Percentiles rank a stretch among this genome's conserved stretches.
phyloP scores from a whole-genome alignment of 2,888 invertebrate species.

The Sericinus montela region DNA sequence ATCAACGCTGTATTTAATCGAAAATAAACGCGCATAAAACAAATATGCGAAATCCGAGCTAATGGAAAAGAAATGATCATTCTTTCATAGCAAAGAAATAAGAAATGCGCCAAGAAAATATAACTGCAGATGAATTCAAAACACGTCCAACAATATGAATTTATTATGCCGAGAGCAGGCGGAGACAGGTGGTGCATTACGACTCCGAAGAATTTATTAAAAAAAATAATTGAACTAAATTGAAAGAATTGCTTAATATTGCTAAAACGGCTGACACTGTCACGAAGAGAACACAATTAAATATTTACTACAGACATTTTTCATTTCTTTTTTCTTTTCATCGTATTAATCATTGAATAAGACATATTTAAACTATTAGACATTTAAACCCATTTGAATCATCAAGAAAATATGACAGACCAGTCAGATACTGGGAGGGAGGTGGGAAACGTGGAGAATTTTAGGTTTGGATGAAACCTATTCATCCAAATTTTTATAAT shows the following conservation, averaged over 20 bases:
- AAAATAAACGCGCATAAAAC: slow-evolving; percentile 1
- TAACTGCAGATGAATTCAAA: slow-evolving; percentile 64
- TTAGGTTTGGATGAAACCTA: too few relatives aligned
- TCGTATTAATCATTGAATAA: too few relatives aligned
- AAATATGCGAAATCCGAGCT: slow-evolving; percentile 13
- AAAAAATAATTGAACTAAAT: slow-evolving; percentile 71
- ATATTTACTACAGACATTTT: too few relatives aligned
- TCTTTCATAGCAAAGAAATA: slow-evolving; percentile 39
- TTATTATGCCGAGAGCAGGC: slow-evolving; percentile 62
- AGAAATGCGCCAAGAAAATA: slow-evolving; percentile 60
- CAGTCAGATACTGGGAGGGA: too few relatives aligned
- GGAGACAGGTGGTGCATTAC: slow-evolving; percentile 59
- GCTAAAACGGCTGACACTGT: slow-evolving; percentile 16
- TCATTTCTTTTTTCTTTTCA: too few relatives aligned
- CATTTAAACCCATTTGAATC: too few relatives aligned
- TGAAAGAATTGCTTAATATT: slow-evolving; percentile 57
- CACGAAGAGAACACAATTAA: too few relatives aligned
- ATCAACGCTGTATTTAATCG: background rate
- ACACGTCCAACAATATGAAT: slow-evolving; percentile 72
- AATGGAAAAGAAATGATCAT: slow-evolving; percentile 37
- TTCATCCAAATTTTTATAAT: too few relatives aligned
- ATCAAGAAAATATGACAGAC: too few relatives aligned
- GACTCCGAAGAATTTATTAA: slow-evolving; percentile 66
- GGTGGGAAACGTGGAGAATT: too few relatives aligned
- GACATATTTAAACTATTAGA: too few relatives aligned